These are phyloP conservation scores for Leptura quadrifasciata DNA, from an alignment of 2,888 invertebrate species.

Conservation along the genomic window DNA sequence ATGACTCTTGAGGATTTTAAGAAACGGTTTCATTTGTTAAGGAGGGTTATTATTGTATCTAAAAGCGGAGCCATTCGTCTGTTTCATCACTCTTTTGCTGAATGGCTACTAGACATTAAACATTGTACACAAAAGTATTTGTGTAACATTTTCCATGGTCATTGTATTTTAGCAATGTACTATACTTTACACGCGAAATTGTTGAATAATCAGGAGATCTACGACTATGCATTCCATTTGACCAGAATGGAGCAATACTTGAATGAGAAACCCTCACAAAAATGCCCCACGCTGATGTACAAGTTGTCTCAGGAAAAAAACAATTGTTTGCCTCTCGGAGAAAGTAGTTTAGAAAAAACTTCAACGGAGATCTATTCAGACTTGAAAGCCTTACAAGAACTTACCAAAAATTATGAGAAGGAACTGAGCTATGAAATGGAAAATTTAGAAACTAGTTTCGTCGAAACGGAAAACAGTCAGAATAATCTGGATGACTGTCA, in stretches of 20 bases:
- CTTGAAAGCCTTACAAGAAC: slow-evolving; percentile 68
- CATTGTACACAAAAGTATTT: slow-evolving; percentile 97
- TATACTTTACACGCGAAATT: slow-evolving; percentile 83
- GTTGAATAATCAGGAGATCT: slow-evolving; percentile 84
- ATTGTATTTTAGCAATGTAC: slow-evolving; percentile 90
- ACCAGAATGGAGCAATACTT: slow-evolving; percentile 81
- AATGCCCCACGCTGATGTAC: slow-evolving; percentile 69
- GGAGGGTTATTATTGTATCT: slow-evolving; percentile 78
- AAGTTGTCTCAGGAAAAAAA: slow-evolving; percentile 67
- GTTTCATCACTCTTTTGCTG: slow-evolving; percentile 96
- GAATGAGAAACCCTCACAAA: slow-evolving; percentile 72
- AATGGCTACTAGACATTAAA: slow-evolving; percentile 97
- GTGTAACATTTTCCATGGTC: slow-evolving; percentile 91
- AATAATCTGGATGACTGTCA: slow-evolving; percentile 64
- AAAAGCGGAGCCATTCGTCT: slow-evolving; percentile 80
- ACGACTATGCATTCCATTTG: slow-evolving; percentile 83
- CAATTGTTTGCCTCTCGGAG: slow-evolving; percentile 56
- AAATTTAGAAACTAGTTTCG: slow-evolving; percentile 67
- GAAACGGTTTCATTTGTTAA: slow-evolving; percentile 84
- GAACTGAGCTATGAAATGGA: slow-evolving; percentile 64
- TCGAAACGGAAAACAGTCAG: slow-evolving; percentile 67
- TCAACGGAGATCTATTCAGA: slow-evolving; percentile 71
- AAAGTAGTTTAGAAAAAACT: slow-evolving; percentile 68
- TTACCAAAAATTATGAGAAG: slow-evolving; percentile 66
- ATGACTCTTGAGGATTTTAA: slow-evolving; percentile 89